A percentile compares a stretch with the other conserved stretches of the same genome.
These are phyloP conservation scores for Euura saliciscinereae DNA, from an alignment of 1,140 invertebrate species.

Conservation along the genomic window DNA sequence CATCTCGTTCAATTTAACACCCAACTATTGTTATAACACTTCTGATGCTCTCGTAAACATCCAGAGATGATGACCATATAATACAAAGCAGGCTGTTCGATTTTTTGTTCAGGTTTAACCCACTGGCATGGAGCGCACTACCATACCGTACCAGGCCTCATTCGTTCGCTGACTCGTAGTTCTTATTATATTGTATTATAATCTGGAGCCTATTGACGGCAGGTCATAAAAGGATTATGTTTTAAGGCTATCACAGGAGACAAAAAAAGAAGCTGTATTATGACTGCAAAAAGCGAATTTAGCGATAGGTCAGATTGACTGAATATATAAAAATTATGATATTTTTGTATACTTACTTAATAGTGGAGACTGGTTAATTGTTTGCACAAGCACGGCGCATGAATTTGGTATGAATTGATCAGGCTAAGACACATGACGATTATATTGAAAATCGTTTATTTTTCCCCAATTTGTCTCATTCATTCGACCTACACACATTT, in stretches of 20 bases:
- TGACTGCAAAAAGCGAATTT: no score
- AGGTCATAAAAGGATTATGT: not conserved
- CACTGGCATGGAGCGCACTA: no score
- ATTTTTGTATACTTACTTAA: no score
- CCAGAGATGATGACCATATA: no score
- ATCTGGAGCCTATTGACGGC: not conserved
- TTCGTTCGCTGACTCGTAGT: not conserved
- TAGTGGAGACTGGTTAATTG: not conserved
- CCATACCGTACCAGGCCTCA: no score
- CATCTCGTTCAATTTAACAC: no score
- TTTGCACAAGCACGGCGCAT: not conserved
- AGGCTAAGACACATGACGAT: not conserved
- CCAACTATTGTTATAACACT: no score
- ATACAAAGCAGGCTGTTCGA: no score
- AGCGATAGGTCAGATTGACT: no score
- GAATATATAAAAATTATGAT: no score
- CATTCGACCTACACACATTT: not conserved
- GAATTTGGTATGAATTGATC: not conserved
- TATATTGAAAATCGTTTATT: conserved; percentile 8
- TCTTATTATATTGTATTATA: conserved; percentile 6
- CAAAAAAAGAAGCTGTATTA: not conserved
- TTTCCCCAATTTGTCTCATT: not conserved
- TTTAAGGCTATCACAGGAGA: not conserved
- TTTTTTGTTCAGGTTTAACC: no score
- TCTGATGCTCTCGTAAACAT: no score